Evolutionary conservation across 2,113 vertebrate species (phyloP).

Genomic region (Pluvianellus socialis): DNA sequence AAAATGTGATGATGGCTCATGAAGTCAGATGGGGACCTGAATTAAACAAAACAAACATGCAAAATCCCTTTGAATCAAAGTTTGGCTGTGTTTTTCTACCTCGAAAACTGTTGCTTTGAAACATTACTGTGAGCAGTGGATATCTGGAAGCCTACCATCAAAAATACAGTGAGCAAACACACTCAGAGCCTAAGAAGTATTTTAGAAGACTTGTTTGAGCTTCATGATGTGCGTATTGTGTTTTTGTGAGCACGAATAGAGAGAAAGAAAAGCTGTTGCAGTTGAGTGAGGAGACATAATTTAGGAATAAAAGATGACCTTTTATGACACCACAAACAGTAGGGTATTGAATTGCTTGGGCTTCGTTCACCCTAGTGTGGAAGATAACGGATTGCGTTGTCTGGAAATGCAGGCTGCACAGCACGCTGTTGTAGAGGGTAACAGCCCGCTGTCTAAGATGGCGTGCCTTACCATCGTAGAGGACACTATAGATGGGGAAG

Average conservation of each 20-base stretch:
- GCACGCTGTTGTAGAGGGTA: neutral
- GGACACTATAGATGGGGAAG: neutral
- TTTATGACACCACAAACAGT: neutral
- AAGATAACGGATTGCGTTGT: neutral
- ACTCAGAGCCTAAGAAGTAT: neutral
- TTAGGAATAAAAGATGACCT: neutral
- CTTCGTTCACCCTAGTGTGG: neutral
- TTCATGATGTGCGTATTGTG: neutral
- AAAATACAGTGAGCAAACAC: neutral
- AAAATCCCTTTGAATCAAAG: neutral
- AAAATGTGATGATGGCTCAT: neutral
- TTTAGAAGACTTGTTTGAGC: neutral
- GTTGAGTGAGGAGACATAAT: neutral
- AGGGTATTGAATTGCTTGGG: neutral
- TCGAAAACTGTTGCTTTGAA: neutral
- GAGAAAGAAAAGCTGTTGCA: neutral
- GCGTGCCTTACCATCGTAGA: rapidly evolving
- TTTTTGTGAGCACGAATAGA: neutral
- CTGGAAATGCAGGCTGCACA: neutral
- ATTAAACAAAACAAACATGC: neutral
- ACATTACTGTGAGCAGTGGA: neutral
- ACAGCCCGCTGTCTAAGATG: neutral
- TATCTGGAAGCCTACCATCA: neutral
- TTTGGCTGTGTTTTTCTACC: neutral
- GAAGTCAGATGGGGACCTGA: neutral